A percentile compares a stretch with the other conserved stretches of the same genome.
phyloP scores from a whole-genome alignment of 2,888 invertebrate species.

The Agrilus cyanescens region DNA sequence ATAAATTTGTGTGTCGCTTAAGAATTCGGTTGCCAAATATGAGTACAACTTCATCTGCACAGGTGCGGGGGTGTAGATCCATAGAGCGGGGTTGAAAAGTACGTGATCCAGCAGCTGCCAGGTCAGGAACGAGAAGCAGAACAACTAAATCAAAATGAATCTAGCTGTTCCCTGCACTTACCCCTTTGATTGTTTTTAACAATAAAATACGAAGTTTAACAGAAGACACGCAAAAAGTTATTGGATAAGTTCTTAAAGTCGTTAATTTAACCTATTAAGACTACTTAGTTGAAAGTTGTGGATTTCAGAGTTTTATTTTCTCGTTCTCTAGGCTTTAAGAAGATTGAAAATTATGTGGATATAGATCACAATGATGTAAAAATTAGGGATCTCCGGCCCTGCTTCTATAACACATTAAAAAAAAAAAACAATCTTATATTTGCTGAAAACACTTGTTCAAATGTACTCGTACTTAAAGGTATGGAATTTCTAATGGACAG shows the following conservation, averaged over 20 bases:
- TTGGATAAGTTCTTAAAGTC: constrained; percentile 31
- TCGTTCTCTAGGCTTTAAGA: too few species aligned
- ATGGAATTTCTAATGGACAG: too few species aligned
- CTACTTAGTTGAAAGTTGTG: neutral
- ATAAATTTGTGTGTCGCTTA: constrained; percentile 94
- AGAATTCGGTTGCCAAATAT: constrained; percentile 97
- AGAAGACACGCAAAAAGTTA: constrained; percentile 15
- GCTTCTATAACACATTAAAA: too few species aligned
- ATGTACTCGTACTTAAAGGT: too few species aligned
- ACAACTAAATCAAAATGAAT: constrained; percentile 65
- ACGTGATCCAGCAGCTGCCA: constrained; percentile 98
- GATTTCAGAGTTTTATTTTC: too few species aligned
- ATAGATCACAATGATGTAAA: too few species aligned
- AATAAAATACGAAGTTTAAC: constrained; percentile 1
- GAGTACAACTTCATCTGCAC: constrained; percentile 93
- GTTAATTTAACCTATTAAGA: constrained; percentile 16
- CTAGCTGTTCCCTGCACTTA: constrained; percentile 43
- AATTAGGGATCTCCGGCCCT: too few species aligned
- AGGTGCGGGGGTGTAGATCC: constrained; percentile 96
- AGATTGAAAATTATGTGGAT: too few species aligned
- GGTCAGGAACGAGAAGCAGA: constrained; percentile 81
- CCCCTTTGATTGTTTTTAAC: constrained; percentile 25
- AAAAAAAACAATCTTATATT: too few species aligned
- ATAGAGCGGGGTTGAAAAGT: constrained; percentile 96
- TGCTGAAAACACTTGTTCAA: too few species aligned